A percentile compares a stretch with the other conserved stretches of the same genome.
These are phyloP conservation scores for Drosophila malerkotliana DNA, from an alignment of 1,140 invertebrate genomes.

Conservation along the genomic window DNA sequence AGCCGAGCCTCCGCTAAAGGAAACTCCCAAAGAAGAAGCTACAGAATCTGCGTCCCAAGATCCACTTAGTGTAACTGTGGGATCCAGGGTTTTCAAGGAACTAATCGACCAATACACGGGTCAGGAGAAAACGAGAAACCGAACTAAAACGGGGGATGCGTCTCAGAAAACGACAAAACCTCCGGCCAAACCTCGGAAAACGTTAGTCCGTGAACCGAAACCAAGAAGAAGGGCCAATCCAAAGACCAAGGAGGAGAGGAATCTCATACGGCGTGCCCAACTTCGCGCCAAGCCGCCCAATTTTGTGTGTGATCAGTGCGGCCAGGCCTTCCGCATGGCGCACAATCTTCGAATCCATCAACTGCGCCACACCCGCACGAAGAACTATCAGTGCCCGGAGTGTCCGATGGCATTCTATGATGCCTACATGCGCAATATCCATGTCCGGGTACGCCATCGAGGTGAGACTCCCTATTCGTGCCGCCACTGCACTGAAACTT, in stretches of 20 bases:
- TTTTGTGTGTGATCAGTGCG: slow-evolving; percentile 66
- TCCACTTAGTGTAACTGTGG: slow-evolving; percentile 26
- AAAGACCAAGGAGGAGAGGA: slow-evolving; percentile 51
- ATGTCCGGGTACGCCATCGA: slow-evolving; percentile 56
- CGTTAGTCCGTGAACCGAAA: not conserved
- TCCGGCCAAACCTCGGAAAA: not conserved
- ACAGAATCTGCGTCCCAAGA: not conserved
- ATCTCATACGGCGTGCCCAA: slow-evolving; percentile 56
- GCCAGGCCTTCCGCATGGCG: slow-evolving; percentile 52
- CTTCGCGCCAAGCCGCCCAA: slow-evolving; percentile 49
- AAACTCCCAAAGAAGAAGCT: slow-evolving; percentile 1
- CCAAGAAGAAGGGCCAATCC: slow-evolving; percentile 7
- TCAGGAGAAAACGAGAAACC: not conserved
- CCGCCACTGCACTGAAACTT: slow-evolving; percentile 47
- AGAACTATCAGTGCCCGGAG: slow-evolving; percentile 57
- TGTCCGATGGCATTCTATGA: slow-evolving; percentile 64
- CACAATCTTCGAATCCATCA: slow-evolving; percentile 68
- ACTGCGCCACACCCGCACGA: slow-evolving; percentile 54
- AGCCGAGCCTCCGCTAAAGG: not conserved
- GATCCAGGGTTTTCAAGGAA: slow-evolving; percentile 20
- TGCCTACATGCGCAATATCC: slow-evolving; percentile 67
- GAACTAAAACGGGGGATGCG: not conserved
- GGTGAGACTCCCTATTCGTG: slow-evolving; percentile 58
- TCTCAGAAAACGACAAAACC: not conserved
- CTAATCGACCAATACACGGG: slow-evolving; percentile 26